Percentiles rank a stretch among this genome's conserved stretches.
Conservation (phyloP, 1,140 invertebrate species). For the Tetramorium simillimum region DNA sequence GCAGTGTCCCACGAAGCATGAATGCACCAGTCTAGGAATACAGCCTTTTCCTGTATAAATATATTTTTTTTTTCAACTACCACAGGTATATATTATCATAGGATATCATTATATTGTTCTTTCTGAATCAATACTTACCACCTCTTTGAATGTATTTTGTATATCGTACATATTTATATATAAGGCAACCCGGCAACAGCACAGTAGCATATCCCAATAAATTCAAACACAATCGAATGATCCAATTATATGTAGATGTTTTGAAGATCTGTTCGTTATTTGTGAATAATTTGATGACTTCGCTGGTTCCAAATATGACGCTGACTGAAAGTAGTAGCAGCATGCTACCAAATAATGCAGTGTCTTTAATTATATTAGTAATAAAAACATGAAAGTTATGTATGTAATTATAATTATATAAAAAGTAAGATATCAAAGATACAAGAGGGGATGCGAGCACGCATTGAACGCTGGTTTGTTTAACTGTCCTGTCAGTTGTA, state of each 20-base stretch:
- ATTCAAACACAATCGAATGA: constrained; percentile 92
- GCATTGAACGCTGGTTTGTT: constrained; percentile 1
- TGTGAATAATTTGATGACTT: constrained; percentile 85
- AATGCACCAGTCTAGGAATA: constrained; percentile 86
- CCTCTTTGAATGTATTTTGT: constrained; percentile 93
- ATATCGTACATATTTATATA: constrained; percentile 93
- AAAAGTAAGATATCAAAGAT: neutral
- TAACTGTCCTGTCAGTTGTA: neutral
- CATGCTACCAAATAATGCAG: constrained; percentile 80
- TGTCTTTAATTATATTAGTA: constrained; percentile 47
- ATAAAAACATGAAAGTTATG: neutral
- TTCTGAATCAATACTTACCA: constrained; percentile 86
- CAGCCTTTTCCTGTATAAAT: constrained; percentile 85
- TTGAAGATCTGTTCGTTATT: constrained; percentile 82
- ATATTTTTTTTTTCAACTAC: constrained; percentile 33
- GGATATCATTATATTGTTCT: constrained; percentile 36
- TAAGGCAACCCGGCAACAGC: constrained; percentile 93
- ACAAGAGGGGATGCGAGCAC: neutral
- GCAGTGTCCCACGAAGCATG: constrained; percentile 88
- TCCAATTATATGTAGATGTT: constrained; percentile 88
- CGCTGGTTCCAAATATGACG: constrained; percentile 86
- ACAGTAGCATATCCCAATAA: constrained; percentile 95
- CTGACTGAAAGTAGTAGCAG: constrained; percentile 85
- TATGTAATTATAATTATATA: neutral
- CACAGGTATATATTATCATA: neutral